Percentiles rank a stretch among this genome's conserved stretches.
Conservation (phyloP, 2,888 invertebrate species). For the Steinernema carpocapsae region DNA sequence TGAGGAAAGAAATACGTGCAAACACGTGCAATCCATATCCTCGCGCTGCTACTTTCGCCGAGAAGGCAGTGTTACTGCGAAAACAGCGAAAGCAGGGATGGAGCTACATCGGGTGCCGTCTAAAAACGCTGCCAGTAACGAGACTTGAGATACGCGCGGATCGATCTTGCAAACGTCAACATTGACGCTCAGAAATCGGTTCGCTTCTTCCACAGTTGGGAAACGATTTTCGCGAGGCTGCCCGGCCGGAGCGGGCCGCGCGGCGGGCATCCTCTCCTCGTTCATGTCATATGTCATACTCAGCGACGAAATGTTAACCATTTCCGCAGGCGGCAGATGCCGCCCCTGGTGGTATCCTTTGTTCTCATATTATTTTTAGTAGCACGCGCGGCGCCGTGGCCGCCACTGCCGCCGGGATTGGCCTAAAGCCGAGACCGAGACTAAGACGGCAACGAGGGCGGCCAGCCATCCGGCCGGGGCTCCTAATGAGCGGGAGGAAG, state of each 20-base stretch:
- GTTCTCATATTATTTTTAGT: constrained; percentile 22
- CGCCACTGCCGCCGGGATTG: background rate
- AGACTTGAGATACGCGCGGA: constrained; percentile 24
- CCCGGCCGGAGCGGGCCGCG: background rate
- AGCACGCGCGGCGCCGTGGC: background rate
- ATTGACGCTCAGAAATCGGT: constrained; percentile 12
- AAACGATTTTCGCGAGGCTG: background rate
- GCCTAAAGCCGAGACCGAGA: background rate
- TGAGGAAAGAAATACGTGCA: background rate
- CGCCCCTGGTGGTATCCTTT: constrained; percentile 9
- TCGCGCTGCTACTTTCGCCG: constrained; percentile 5
- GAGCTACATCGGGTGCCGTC: background rate
- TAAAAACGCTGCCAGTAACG: constrained; percentile 16
- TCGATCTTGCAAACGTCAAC: constrained; percentile 29
- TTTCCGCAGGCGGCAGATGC: constrained; percentile 22
- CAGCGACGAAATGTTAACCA: constrained; percentile 29
- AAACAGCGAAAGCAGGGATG: constrained; percentile 20
- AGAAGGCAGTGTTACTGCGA: constrained; percentile 10
- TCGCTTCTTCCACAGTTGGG: constrained; percentile 28
- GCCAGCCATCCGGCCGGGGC: too few relatives aligned
- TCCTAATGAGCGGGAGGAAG: constrained; percentile 8
- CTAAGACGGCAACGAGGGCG: too few relatives aligned
- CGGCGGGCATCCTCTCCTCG: too few relatives aligned
- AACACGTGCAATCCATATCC: background rate
- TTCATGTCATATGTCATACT: constrained; percentile 22